A percentile compares a stretch with the other conserved stretches of the same genome.
phyloP scores from a whole-genome alignment of 2,113 vertebrate species.

The Lutjanus erythropterus region DNA sequence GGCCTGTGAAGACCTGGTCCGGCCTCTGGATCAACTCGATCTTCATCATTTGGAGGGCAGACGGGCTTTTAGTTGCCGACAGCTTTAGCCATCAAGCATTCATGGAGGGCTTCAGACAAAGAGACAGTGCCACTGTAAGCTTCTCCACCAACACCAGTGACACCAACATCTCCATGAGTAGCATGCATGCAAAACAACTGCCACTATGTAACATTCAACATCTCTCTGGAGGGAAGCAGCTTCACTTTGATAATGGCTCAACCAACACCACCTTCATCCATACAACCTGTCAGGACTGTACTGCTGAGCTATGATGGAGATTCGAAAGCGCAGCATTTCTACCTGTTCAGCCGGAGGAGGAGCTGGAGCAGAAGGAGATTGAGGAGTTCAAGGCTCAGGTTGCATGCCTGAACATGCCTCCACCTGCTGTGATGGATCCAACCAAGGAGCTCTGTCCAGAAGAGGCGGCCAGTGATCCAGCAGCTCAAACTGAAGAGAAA shows the following conservation, averaged over 20 bases:
- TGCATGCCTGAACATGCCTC: constrained; percentile 44
- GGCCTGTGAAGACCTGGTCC: constrained; percentile 50
- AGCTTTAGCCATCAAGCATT: constrained; percentile 19
- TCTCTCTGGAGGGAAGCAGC: constrained; percentile 39
- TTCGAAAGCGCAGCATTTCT: background rate
- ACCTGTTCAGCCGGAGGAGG: constrained; percentile 61
- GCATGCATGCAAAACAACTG: constrained; percentile 13
- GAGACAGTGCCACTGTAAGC: constrained; percentile 11
- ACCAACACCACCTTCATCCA: constrained; percentile 29
- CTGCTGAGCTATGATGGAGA: constrained; percentile 36
- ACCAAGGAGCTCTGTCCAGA: constrained; percentile 53
- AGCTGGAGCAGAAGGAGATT: constrained; percentile 50
- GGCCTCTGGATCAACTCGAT: constrained; percentile 32
- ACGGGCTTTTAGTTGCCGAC: constrained; percentile 50
- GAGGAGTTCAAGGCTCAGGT: constrained; percentile 56
- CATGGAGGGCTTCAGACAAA: background rate
- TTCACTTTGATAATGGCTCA: constrained; percentile 4
- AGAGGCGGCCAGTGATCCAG: background rate
- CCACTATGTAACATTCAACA: background rate
- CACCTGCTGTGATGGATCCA: constrained; percentile 53
- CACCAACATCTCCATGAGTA: background rate
- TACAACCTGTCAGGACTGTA: constrained; percentile 56
- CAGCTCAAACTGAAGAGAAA: background rate
- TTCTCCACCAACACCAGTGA: constrained; percentile 9
- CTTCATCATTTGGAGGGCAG: constrained; percentile 39